Conservation (phyloP, 2,797 vertebrate genomes). For the Onychomys leucogaster region DNA sequence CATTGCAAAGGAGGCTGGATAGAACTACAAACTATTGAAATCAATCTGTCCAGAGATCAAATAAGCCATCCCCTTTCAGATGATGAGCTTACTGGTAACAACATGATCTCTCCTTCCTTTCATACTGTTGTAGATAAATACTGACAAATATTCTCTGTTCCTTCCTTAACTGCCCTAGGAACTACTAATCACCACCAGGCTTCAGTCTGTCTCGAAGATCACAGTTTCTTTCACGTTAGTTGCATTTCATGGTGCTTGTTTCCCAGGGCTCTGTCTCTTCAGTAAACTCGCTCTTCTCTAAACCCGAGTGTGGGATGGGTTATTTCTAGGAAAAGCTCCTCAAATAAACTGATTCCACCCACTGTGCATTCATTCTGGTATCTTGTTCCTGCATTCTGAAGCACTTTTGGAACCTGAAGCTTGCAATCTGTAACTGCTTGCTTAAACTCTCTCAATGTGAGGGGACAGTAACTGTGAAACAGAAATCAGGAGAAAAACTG, state of each 20-base stretch:
- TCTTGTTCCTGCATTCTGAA: conserved; percentile 71
- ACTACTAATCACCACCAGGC: conserved; percentile 42
- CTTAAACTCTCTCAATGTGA: conserved; percentile 68
- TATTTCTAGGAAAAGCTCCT: conserved; percentile 81
- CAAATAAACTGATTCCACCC: conserved; percentile 78
- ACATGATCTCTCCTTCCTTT: not conserved
- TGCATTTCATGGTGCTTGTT: conserved; percentile 71
- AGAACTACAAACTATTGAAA: conserved; percentile 33
- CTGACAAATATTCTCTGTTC: conserved; percentile 23
- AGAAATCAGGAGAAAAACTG: conserved; percentile 34
- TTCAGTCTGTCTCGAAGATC: conserved; percentile 71
- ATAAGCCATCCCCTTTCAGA: conserved; percentile 35
- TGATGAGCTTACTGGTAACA: conserved; percentile 12
- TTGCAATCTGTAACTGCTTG: conserved; percentile 63
- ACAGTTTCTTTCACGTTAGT: conserved; percentile 72
- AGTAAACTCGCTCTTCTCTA: conserved; percentile 78
- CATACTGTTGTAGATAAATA: not conserved
- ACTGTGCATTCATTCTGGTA: conserved; percentile 72
- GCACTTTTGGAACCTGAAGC: conserved; percentile 69
- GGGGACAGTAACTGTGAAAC: not conserved
- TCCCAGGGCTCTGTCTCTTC: conserved; percentile 68
- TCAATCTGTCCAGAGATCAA: conserved; percentile 9
- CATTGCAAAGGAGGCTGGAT: not conserved
- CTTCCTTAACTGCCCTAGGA: conserved; percentile 24
- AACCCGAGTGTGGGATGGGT: conserved; percentile 78